Conservation (phyloP, 2,113 vertebrate species). For the Protobothrops flavoviridis region DNA sequence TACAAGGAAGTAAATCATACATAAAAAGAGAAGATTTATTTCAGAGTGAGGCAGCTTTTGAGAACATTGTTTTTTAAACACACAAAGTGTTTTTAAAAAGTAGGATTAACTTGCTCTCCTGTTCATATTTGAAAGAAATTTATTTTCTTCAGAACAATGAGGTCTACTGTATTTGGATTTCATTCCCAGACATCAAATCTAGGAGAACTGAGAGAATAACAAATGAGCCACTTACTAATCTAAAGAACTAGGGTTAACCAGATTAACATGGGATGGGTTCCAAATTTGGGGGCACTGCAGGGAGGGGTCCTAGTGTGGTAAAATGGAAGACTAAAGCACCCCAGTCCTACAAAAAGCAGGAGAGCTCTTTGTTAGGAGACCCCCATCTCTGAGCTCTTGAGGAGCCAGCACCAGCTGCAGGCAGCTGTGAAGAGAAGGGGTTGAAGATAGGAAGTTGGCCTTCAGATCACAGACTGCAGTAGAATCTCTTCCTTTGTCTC, state of each 20-base stretch:
- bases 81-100: neutral
- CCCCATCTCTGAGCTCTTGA: neutral
- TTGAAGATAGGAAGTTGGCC: neutral
- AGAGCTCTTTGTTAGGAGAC: neutral
- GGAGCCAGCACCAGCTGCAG: slow-evolving; percentile 23
- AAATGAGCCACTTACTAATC: neutral
- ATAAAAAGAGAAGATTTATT: neutral
- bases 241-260: neutral
- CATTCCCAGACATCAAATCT: too few species aligned
- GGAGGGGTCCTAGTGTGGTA: neutral
- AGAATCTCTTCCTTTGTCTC: slow-evolving; percentile 29
- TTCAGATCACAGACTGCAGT: neutral
- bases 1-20: neutral
- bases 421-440: slow-evolving; percentile 9
- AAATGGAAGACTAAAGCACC: neutral
- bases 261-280: neutral
- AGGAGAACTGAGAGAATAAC: too few species aligned
- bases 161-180: neutral
- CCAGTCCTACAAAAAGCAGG: neutral
- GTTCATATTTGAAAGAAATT: neutral
- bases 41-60: neutral
- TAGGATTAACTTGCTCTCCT: neutral
- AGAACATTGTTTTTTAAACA: neutral
- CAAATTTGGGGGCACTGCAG: neutral
- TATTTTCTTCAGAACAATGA: neutral